Conservation (phyloP, 2,113 vertebrate genomes). For the Turdus rufiventris region DNA sequence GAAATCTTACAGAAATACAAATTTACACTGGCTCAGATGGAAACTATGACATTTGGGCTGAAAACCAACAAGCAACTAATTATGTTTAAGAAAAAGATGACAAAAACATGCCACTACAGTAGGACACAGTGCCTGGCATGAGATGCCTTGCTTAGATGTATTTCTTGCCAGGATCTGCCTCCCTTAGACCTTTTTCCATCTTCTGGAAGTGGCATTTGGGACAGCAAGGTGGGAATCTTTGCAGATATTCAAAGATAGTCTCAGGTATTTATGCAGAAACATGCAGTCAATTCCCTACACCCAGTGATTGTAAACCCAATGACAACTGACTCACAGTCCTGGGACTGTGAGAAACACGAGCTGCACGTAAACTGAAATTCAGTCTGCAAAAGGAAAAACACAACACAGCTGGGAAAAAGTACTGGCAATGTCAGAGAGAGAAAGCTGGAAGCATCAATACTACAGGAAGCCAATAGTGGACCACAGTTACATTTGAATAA, state of each 20-base stretch:
- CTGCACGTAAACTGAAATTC: neutral
- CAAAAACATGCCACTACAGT: neutral
- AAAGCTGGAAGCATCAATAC: constrained; percentile 6
- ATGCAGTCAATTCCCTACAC: neutral
- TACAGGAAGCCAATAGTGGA: constrained; percentile 1
- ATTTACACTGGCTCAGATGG: neutral
- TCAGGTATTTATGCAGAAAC: neutral
- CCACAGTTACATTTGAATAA: constrained; percentile 10
- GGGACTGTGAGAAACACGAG: neutral
- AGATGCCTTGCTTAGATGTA: neutral
- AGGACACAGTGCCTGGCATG: neutral
- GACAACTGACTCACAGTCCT: neutral
- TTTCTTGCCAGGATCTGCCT: neutral
- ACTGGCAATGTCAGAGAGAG: neutral
- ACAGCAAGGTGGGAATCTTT: neutral
- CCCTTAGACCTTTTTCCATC: neutral
- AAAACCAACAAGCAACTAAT: constrained; percentile 5
- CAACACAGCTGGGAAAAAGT: neutral
- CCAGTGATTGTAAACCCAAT: neutral
- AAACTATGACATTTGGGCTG: constrained; percentile 8
- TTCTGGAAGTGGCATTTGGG: neutral
- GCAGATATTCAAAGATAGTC: neutral
- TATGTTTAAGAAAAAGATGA: neutral
- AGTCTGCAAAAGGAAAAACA: neutral
- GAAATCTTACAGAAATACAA: constrained; percentile 30